Evolutionary conservation across 2,888 invertebrate genomes (phyloP), one percentile per base, ranked within the genome.

Genomic region (Hypselothyrea guttata): DNA sequence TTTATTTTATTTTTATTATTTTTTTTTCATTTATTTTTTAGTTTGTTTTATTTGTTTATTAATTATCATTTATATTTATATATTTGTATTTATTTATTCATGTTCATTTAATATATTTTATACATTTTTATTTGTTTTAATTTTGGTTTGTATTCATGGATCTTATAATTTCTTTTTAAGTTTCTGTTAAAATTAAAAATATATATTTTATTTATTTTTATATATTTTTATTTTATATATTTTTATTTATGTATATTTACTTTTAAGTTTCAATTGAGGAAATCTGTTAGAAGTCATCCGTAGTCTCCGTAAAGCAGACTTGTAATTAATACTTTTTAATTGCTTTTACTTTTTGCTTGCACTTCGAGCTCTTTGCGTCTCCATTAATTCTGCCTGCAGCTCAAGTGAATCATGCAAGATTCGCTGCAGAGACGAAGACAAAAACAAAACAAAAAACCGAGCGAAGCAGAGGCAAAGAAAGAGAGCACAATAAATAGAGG

Each of bases 381-480:
- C 12, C 38, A 28, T 37, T 11, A 31, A 45, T 9, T 30, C 30
- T 13, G 12, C 5, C 31, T 44, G 51, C 51, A 44, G 22, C 22
- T 48, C 4, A 30, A 35, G 47, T 70, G 64, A 67, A 52, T 67
- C 70, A 57, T 35, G n/a, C 33, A 33, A 55, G 16, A 40, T 53
- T 7, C 30, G 5, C 35, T 41, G 31, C n/a, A 22, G 59, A 47
- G 12, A 9, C 16, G 33, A 41, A n/a, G 37, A 56, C 33, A 34
- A 64, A 51, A 57, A 64, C 44, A 67, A 41, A 61, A 45, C 27
- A 18, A 4, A 40, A 13, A 18, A 11, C n/a, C n/a, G n/a, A n/a
- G n/a, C n/a, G n/a, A n/a, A n/a, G 0, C 16, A 37, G 42, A 4
- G 30, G 38, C 37, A 7, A 44, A 41, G 31, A 44, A 7, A 30